A percentile compares a stretch with the other conserved stretches of the same genome.
These are phyloP conservation scores for Bugula neritina DNA, from an alignment of 2,888 invertebrate genomes.

Conservation along the genomic window DNA sequence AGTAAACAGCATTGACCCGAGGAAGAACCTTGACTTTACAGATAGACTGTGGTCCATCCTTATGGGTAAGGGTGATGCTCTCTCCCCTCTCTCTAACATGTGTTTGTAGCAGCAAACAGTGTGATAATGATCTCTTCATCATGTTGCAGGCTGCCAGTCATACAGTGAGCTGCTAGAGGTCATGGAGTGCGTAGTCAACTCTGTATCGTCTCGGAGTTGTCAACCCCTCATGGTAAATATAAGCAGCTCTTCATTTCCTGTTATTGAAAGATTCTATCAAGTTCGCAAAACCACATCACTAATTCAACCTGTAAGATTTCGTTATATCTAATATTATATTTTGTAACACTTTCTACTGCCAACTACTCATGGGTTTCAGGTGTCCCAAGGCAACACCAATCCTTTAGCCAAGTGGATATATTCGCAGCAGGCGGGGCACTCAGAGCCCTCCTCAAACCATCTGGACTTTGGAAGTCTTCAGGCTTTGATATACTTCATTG, in stretches of 20 bases:
- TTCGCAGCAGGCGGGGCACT: background rate
- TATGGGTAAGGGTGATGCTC: background rate
- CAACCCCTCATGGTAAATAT: slow-evolving; percentile 4
- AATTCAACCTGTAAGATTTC: too few relatives aligned
- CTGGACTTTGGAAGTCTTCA: slow-evolving; percentile 13
- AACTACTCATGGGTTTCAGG: too few relatives aligned
- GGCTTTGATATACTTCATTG: slow-evolving; percentile 9
- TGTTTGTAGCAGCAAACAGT: too few relatives aligned
- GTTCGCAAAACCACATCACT: too few relatives aligned
- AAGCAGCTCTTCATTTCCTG: too few relatives aligned
- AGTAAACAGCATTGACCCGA: background rate
- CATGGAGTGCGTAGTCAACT: background rate
- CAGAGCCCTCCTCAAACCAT: background rate
- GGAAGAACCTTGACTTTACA: slow-evolving; percentile 19
- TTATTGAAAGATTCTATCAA: too few relatives aligned
- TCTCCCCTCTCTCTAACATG: too few relatives aligned
- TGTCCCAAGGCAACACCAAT: slow-evolving; percentile 2
- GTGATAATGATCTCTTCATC: background rate
- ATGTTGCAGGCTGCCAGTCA: slow-evolving; percentile 3
- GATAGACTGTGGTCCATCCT: slow-evolving; percentile 12
- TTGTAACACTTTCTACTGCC: too few relatives aligned
- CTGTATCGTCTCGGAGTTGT: background rate
- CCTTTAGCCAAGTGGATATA: slow-evolving; percentile 24
- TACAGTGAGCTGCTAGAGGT: slow-evolving; percentile 15
- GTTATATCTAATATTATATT: too few relatives aligned